Evolutionary conservation across 2,113 vertebrate genomes (phyloP), one percentile per base, ranked within the genome.

Genomic region (Pardalotus punctatus): DNA sequence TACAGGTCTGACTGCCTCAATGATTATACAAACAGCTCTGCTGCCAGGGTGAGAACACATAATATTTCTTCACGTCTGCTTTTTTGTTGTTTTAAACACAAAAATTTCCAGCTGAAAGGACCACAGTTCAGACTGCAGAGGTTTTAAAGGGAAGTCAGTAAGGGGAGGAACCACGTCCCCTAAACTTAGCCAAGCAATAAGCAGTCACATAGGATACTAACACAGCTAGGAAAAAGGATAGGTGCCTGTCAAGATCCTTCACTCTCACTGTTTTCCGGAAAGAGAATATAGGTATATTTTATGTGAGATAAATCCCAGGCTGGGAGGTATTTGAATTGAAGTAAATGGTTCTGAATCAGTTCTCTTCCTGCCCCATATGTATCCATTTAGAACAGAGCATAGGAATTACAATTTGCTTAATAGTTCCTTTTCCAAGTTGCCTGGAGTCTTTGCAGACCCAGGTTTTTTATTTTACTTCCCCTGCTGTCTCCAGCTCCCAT

Each of bases 331-430:
- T 90, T 81, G 62, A 60, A 62, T 57, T 48, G 64, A 72, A 21
- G 11, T 64, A 22, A 50, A 31, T 19, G 8, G 17, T 86, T 91
- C 35, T 79, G 51, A 78, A 61, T 62, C 0, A 48, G 56, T 92
- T 74, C 38, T n/a, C 2, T 48, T 91, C 35, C 51, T 93, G 24
- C 23, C 12, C 27, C 0, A 0, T 57, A n/a, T 45, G 28, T 58
- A 45, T 84, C 47, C 11, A 53, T 85, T 84, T 85, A 91, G 50
- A 85, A 54, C 9, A 65, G 17, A 87, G 9, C 38, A 20, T 13
- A 72, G 16, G 27, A 91, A 73, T 81, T 87, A 60, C 3, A 45
- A 4, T 15, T 35, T 76, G 8, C 35, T 72, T 87, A 81, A 33
- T 47, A 81, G 22, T 11, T 81, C 9, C 6, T 84, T 92, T 88